Evolutionary conservation across 2,888 invertebrate genomes (phyloP), one percentile per base, ranked within the genome.

Genomic region (Rhyacophila evoluta): DNA sequence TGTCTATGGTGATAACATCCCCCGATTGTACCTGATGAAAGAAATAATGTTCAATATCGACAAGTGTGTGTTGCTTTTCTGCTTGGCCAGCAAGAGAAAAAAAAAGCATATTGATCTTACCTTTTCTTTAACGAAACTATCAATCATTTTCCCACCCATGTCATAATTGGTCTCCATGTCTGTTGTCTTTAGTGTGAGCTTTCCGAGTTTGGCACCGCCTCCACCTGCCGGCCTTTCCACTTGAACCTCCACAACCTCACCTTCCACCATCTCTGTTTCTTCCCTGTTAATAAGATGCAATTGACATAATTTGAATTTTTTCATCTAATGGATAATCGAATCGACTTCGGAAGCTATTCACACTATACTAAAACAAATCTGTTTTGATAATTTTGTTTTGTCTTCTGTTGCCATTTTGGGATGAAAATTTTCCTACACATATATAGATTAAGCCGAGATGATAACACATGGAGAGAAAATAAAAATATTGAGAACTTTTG

Each of bases 161-260:
- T 99, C 99, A 86, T 99, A 99, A 82, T 98, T 95, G 0, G 99
- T 99, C 88, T 99, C 99, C 99, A 99, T 99, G 87, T 99, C 99
- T 0, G 98, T 99, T 0, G 99, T 99, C 89, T 99, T 99, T 69
- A 99, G 89, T 0, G 98, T 99, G 37, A 99, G 90, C 84, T 99
- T 97, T 0, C 98, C 98, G 68, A 97, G 93, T 86, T 96, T 93
- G 0, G 95, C 94, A 0, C 89, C 89, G 0, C 94, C 93, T 25
- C 97, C 98, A 0, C 97, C 95, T 0, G 97, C 98, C 0, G 98
- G 98, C 19, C 98, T 90, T 85, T 99, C 99, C 29, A 99, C 95
- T 86, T 98, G 97, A 69, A 99, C 94, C 84, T 98, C 98, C 0
- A 99, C 98, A 0, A 99, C 99, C 88, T 99, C 99, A 0, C 99